Conservation (phyloP, 2,888 invertebrate species). For the Epirrhoe tristata region DNA sequence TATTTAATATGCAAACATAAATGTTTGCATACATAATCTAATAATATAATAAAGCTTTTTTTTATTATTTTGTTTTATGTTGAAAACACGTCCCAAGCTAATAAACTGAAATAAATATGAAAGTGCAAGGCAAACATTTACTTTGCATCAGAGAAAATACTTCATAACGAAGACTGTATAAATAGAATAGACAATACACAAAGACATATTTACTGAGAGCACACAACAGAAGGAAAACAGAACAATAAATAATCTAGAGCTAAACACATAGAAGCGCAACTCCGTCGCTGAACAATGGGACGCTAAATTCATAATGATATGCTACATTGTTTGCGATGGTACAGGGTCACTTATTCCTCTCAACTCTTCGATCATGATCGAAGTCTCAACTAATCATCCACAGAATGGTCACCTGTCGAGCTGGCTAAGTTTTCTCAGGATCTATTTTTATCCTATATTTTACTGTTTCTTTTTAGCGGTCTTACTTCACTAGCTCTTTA, state of each 20-base stretch:
- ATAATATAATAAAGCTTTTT: neutral
- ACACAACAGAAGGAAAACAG: slow-evolving; percentile 24
- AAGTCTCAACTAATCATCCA: too few relatives aligned
- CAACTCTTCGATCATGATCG: too few relatives aligned
- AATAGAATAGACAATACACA: slow-evolving; percentile 17
- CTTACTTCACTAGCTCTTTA: too few relatives aligned
- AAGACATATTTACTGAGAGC: slow-evolving; percentile 21
- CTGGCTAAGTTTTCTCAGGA: too few relatives aligned
- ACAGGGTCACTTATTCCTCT: too few relatives aligned
- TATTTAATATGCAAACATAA: too few relatives aligned
- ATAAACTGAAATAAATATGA: neutral
- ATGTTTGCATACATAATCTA: neutral
- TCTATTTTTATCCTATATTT: too few relatives aligned
- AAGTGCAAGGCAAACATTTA: slow-evolving; percentile 12
- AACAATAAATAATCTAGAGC: slow-evolving; percentile 8
- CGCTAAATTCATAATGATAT: too few relatives aligned
- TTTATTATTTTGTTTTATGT: neutral
- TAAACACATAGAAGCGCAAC: slow-evolving; percentile 9
- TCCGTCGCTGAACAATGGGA: neutral
- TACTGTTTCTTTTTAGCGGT: too few relatives aligned
- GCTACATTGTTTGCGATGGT: too few relatives aligned
- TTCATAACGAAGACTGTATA: slow-evolving; percentile 19
- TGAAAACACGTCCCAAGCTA: neutral
- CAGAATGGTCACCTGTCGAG: too few relatives aligned
- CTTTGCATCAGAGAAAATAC: slow-evolving; percentile 18